These are phyloP conservation scores for Linurgus olivaceus DNA, from an alignment of 2,797 vertebrate species.

Conservation along the genomic window DNA sequence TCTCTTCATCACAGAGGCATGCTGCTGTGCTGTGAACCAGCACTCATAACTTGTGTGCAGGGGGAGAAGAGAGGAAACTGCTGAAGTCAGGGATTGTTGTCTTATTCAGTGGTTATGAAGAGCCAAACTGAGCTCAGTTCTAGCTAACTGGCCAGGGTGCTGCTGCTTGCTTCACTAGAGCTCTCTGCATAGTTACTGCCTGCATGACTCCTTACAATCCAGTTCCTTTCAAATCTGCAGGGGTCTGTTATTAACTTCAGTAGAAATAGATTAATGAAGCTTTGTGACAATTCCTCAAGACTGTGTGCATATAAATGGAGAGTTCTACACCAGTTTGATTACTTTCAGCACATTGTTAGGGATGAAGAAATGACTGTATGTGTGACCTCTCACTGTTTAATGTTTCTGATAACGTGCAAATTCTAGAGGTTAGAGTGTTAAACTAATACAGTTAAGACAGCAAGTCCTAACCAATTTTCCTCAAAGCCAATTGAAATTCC, in stretches of 20 bases:
- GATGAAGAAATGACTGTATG: accelerated
- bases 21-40: not conserved
- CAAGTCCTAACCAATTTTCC: not conserved
- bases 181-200: not conserved
- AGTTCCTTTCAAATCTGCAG: not conserved
- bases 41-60: accelerated
- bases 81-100: not conserved
- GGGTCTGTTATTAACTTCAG: not conserved
- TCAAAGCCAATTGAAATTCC: not conserved
- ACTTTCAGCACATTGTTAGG: not conserved
- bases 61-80: not conserved
- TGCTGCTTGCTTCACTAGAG: not conserved
- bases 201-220: not conserved
- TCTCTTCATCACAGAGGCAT: not conserved
- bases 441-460: not conserved
- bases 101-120: not conserved
- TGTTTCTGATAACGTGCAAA: not conserved
- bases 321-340: not conserved
- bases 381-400: not conserved
- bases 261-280: not conserved
- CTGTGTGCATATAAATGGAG: not conserved
- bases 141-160: not conserved
- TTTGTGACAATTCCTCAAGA: not conserved
- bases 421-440: not conserved
- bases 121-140: not conserved